Conservation (phyloP, 2,113 vertebrate species). For the Calidris pugnax region DNA sequence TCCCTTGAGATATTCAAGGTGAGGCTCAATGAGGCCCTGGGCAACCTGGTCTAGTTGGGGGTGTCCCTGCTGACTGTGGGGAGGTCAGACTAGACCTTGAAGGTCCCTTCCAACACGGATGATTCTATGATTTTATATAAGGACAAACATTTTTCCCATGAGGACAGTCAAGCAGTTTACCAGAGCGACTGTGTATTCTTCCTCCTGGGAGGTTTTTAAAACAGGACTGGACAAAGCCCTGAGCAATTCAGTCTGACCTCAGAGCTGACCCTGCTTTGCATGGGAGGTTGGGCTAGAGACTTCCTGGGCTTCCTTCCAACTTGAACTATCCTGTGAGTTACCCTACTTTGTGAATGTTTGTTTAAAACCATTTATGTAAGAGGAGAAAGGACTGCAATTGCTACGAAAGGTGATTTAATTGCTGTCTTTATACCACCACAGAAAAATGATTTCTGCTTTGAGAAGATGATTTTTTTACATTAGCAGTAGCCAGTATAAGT, state of each 20-base stretch:
- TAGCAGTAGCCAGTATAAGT: neutral
- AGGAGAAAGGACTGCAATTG: neutral
- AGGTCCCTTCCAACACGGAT: no score
- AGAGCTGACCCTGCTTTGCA: neutral
- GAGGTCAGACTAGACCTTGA: no score
- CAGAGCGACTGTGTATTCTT: neutral
- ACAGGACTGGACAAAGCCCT: neutral
- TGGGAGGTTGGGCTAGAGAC: neutral
- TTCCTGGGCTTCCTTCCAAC: conserved; percentile 7
- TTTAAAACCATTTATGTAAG: neutral
- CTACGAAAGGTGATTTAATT: neutral
- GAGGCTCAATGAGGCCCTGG: no score
- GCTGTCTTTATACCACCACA: neutral
- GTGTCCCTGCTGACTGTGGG: no score
- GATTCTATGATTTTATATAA: neutral
- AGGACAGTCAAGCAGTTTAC: neutral
- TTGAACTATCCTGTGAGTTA: neutral
- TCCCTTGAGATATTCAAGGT: no score
- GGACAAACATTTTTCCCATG: neutral
- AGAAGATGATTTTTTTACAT: neutral
- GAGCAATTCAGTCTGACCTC: neutral
- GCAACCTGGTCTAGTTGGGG: no score
- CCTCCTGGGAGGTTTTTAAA: neutral
- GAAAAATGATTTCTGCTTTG: neutral
- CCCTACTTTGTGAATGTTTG: neutral